These are phyloP conservation scores for Platyura marginata DNA, from an alignment of 1,140 invertebrate genomes.

Conservation along the genomic window DNA sequence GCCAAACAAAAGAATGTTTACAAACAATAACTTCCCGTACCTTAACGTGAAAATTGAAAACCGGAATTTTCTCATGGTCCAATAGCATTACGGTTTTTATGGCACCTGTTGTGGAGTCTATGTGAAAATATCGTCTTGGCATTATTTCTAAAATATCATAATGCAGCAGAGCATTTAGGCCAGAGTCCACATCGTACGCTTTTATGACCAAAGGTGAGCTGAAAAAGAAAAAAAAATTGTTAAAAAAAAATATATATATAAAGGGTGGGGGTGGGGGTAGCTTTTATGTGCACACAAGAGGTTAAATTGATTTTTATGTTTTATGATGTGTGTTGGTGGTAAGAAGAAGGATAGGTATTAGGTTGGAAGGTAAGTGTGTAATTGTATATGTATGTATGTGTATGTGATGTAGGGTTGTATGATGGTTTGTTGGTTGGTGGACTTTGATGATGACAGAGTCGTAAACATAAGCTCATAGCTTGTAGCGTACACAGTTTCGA, in stretches of 20 bases:
- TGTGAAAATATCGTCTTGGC: slow-evolving; percentile 56
- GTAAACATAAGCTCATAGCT: too few species aligned
- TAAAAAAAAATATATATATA: not conserved
- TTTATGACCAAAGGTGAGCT: slow-evolving; percentile 61
- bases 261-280: not conserved
- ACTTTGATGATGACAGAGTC: too few species aligned
- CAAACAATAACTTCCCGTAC: too few species aligned
- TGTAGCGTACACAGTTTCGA: too few species aligned
- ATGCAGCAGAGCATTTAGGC: slow-evolving; percentile 60
- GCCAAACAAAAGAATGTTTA: too few species aligned
- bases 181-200: slow-evolving; percentile 58
- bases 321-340: not conserved
- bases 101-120: slow-evolving; percentile 78
- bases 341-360: not conserved
- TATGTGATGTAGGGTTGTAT: not conserved
- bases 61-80: slow-evolving; percentile 58
- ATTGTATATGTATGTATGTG: not conserved
- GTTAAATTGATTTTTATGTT: not conserved
- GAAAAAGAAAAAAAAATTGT: slow-evolving; percentile 15
- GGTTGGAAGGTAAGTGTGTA: not conserved
- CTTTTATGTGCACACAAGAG: not conserved
- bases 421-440: too few species aligned
- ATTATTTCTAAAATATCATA: slow-evolving; percentile 68
- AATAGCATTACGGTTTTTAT: slow-evolving; percentile 55
- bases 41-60: slow-evolving; percentile 63